Evolutionary conservation across 92 coral and sea anemone species (phyloP), one percentile per base, ranked within the genome.

Genomic region (Epizoanthus fatuus): DNA sequence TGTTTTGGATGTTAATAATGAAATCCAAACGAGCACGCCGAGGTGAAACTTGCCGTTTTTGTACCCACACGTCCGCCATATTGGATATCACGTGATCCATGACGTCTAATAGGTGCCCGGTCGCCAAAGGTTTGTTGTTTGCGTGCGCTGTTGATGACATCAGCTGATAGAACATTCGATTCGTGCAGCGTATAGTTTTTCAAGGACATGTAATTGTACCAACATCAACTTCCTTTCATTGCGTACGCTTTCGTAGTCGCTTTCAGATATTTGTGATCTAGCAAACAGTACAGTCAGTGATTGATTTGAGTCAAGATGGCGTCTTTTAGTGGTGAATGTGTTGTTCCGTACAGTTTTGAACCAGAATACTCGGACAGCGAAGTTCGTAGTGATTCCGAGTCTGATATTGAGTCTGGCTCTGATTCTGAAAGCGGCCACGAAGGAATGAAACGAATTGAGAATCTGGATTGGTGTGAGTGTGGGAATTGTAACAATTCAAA

Each of bases 391-490:
- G n/a, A n/a, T n/a, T n/a, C n/a, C n/a, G n/a, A n/a, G n/a, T n/a
- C n/a, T n/a, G n/a, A n/a, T n/a, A n/a, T n/a, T n/a, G n/a, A n/a
- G n/a, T n/a, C n/a, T n/a, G n/a, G n/a, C n/a, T n/a, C n/a, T n/a
- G n/a, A n/a, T n/a, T n/a, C n/a, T 58, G 63, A 58, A 16, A 58
- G 63, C 63, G 22, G 63, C 66, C 29, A 32, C 7, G 66, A 60
- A 60, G 7, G 38, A 60, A 60, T 11, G 29, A 60, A 19, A 10
- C 66, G 35, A 32, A 25, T 80, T 47, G 63, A 51, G 32, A 42
- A 42, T 4, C 52, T 80, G 58, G 75, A 65, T 39, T 80, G 74
- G 75, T 80, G 85, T 49, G 71, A 62, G 37, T 65, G 85, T 80
- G 74, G 44, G 32, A 65, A 80, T 59, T 80, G 84, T 60, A 29